Evolutionary conservation across 2,113 vertebrate species (phyloP), one percentile per base, ranked within the genome.

Genomic region (Leptobrachium ailaonicum): DNA sequence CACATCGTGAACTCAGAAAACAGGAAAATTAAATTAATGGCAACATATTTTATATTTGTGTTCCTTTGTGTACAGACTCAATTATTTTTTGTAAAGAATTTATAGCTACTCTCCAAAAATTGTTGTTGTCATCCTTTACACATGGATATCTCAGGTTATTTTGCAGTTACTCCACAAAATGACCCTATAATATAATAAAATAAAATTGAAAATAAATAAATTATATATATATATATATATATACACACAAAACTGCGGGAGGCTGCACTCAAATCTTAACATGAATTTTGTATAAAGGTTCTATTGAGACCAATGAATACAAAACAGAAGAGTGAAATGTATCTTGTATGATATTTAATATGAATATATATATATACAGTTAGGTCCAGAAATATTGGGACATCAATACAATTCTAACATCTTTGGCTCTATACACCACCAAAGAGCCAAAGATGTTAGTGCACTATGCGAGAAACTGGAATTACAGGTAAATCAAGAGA

Each of bases 11-110:
- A 85, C 85, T 89, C 83, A 83, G 73, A 56, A 87, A 89, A 86
- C 47, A 6, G 75, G 75, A 58, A 86, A 87, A 79, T 79, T 53
- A 79, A 88, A 88, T 86, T 90, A 88, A 91, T 88, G 84, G 81
- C 79, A 80, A 66, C 79, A 71, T 85, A 87, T 90, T 91, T 91
- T 86, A 80, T 87, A 86, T 82, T 83, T 85, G 72, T 85, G 73
- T 82, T 88, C 82, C 71, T 87, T 82, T 85, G 75, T 87, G 77
- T 87, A 82, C 77, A 50, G 80, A 76, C 83, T 88, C 85, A 85
- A 72, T 89, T 90, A 88, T 90, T 89, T 90, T 85, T 80, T 66
- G 76, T 83, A 86, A 88, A 89, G 78, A 89, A 89, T 88, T 86
- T 85, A 85, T 1, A 0, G 44, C 84, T 88, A 83, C 79, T 88